phyloP scores from a whole-genome alignment of 1,140 invertebrate genomes.

The Neodiprion lecontei region DNA sequence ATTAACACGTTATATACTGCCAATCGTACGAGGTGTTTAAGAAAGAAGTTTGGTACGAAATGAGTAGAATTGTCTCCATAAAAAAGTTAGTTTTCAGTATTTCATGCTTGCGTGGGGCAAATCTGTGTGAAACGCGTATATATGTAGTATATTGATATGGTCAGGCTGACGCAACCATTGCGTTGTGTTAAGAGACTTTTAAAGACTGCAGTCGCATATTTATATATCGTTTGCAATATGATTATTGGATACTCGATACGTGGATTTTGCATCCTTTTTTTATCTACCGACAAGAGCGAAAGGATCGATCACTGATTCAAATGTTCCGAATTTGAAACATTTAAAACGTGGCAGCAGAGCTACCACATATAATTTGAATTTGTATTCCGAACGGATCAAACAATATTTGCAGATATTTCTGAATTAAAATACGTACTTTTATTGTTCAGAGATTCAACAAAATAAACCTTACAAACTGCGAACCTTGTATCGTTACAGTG shows the following conservation, averaged over 20 bases:
- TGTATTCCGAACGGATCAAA: too few relatives aligned
- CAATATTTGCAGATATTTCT: too few relatives aligned
- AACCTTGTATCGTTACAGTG: too few relatives aligned
- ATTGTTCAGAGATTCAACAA: too few relatives aligned
- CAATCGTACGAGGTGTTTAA: conserved; percentile 42
- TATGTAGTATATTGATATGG: conserved; percentile 12
- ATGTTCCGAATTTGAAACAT: too few relatives aligned
- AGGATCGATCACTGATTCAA: too few relatives aligned
- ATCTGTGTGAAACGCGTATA: conserved; percentile 23
- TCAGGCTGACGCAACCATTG: not conserved
- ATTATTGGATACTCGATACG: not conserved
- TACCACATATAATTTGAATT: too few relatives aligned
- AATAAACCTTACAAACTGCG: too few relatives aligned
- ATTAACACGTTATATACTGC: conserved; percentile 51
- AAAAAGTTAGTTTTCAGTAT: conserved; percentile 39
- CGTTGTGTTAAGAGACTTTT: conserved; percentile 7
- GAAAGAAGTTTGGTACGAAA: not conserved
- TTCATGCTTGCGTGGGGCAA: conserved; percentile 40
- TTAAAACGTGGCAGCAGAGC: too few relatives aligned
- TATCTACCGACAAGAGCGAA: too few relatives aligned
- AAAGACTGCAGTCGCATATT: not conserved
- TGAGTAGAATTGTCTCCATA: conserved; percentile 1
- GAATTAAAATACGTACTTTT: too few relatives aligned
- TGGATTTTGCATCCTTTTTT: not conserved
- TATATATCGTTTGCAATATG: not conserved